These are phyloP conservation scores for Halcyon malimbica DNA, from an alignment of 2,113 vertebrate species.

Conservation along the genomic window DNA sequence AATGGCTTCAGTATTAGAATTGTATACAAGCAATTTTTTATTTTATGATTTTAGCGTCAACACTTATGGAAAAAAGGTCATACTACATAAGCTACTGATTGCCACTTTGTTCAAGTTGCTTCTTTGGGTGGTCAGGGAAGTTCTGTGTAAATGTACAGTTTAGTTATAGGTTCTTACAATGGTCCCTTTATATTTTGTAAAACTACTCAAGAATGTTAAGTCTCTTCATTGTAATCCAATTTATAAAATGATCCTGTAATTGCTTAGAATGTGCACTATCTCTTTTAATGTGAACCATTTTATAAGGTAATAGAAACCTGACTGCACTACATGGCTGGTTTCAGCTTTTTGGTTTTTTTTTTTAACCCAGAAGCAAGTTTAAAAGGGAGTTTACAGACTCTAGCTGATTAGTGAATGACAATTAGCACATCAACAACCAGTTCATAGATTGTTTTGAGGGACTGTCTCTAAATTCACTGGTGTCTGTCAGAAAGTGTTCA, in stretches of 20 bases:
- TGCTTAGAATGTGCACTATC: not conserved
- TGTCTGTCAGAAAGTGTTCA: not conserved
- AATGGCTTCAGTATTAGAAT: not conserved
- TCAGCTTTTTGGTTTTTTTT: not conserved
- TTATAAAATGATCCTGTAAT: constrained; percentile 28
- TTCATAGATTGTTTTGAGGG: not conserved
- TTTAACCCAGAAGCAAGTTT: not conserved
- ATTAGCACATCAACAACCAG: not conserved
- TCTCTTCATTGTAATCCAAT: constrained; percentile 10
- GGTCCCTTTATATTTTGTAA: not conserved
- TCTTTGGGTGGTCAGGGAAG: not conserved
- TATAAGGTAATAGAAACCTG: not conserved
- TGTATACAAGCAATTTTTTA: not conserved
- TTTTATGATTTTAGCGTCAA: not conserved
- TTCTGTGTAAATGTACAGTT: not conserved
- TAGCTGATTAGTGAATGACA: not conserved
- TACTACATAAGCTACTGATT: not conserved
- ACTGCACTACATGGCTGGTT: not conserved
- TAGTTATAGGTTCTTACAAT: not conserved
- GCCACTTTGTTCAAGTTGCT: not conserved
- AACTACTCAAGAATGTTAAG: constrained; percentile 6
- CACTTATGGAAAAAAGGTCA: not conserved
- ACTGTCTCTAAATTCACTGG: not conserved
- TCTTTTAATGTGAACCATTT: not conserved
- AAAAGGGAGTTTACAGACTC: not conserved